Conservation (phyloP, 2,888 invertebrate genomes). For the Syritta pipiens region DNA sequence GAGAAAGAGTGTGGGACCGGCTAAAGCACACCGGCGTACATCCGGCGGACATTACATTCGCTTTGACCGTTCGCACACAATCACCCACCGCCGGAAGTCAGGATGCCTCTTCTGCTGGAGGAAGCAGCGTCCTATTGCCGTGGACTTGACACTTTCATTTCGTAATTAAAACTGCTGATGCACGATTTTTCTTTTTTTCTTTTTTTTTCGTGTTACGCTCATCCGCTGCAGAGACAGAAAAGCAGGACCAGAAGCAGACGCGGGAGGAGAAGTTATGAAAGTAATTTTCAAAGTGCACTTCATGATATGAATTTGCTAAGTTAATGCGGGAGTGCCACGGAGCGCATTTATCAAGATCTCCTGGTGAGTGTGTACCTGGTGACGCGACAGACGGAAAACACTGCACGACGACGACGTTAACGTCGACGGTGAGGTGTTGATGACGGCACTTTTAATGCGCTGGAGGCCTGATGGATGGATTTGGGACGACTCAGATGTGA, state of each 20-base stretch:
- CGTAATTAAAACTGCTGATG: conserved; percentile 49
- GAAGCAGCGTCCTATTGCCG: not conserved
- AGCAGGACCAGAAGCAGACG: no score
- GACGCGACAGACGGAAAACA: not conserved
- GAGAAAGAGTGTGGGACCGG: not conserved
- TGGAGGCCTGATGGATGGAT: no score
- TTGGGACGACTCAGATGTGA: no score
- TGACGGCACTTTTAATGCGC: no score
- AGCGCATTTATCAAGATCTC: not conserved
- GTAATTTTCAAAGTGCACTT: conserved; percentile 43
- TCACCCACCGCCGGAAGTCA: not conserved
- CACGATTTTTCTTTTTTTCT: conserved; percentile 4
- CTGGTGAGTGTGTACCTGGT: not conserved
- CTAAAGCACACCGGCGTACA: conserved; percentile 1
- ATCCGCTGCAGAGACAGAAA: conserved; percentile 1
- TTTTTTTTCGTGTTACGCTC: not conserved
- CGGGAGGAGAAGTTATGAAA: no score
- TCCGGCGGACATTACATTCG: conserved; percentile 19
- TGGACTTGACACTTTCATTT: conserved; percentile 55
- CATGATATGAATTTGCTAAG: conserved; percentile 21
- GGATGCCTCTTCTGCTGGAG: conserved; percentile 1
- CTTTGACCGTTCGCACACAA: not conserved
- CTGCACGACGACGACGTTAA: not conserved
- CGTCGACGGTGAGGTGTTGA: not conserved
- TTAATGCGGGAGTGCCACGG: not conserved